Conservation (phyloP, 1,140 invertebrate species). For the Pseudomyrmex pallidus region DNA sequence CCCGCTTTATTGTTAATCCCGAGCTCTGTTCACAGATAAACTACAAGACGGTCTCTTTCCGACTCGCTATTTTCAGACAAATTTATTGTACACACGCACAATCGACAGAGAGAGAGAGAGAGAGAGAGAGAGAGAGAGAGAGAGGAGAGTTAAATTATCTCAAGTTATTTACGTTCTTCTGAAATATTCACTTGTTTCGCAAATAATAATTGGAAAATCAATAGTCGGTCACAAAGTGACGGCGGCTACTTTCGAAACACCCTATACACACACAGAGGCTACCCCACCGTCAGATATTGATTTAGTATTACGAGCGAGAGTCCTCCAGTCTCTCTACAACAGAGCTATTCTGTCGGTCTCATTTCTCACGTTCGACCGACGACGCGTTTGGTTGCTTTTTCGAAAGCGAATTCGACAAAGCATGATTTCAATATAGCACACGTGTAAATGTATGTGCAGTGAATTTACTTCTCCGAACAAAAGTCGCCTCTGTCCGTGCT, state of each 20-base stretch:
- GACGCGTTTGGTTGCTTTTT: constrained; percentile 70
- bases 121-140: too few relatives aligned
- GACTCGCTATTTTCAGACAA: too few relatives aligned
- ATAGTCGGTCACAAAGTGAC: constrained; percentile 30
- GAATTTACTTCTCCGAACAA: constrained; percentile 3
- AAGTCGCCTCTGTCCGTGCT: background rate
- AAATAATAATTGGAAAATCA: constrained; percentile 51
- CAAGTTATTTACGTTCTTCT: background rate
- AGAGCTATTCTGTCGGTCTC: constrained; percentile 68
- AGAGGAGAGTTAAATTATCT: too few relatives aligned
- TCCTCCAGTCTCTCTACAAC: constrained; percentile 68
- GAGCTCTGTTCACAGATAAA: constrained; percentile 1
- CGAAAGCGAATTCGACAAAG: constrained; percentile 72
- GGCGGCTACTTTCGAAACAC: constrained; percentile 78
- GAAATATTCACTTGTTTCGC: background rate
- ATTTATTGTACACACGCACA: too few relatives aligned
- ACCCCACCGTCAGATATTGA: constrained; percentile 82
- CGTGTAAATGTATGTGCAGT: background rate
- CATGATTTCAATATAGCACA: constrained; percentile 45
- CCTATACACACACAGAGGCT: constrained; percentile 71
- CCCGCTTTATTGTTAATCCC: background rate
- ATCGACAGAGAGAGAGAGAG: too few relatives aligned
- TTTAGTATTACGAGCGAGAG: constrained; percentile 81
- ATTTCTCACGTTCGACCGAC: constrained; percentile 74
- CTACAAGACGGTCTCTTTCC: background rate